Evolutionary conservation across 2,888 invertebrate species (phyloP), one percentile per base, ranked within the genome.

Genomic region (Caenorhabditis doughertyi): DNA sequence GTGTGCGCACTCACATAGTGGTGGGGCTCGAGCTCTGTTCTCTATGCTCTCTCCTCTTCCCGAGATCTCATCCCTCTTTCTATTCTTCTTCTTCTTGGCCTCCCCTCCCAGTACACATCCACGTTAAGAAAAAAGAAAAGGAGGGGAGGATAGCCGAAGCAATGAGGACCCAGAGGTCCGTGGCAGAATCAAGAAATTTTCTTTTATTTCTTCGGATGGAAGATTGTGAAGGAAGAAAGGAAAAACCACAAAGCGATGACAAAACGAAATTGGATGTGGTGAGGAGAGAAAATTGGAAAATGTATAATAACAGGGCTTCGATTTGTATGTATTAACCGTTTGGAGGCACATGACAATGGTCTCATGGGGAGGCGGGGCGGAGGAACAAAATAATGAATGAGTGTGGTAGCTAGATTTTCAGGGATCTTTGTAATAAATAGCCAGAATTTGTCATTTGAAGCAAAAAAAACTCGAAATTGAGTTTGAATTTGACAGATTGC

Each of bases 131-230:
- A 56, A 56, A 27, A 35, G 35, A 3, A 11, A 60, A 42, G 7
- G 13, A 39, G 16, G 13, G 7, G 39, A 39, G 39, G 13, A 39
- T 5, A 39, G 39, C 5, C 13, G 39, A 39, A 16, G 16, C 3
- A 11, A 39, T 3, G 5, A 11, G 25, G 25, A 21, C 65, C 23
- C 51, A 65, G 27, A 65, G 65, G 49, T 51, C 65, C 65, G 51
- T 51, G 21, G n/a, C n/a, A n/a, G 51, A 51, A 65, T 65, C 65
- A 51, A 25, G 65, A 65, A 65, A 65, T 65, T 51, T 65, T 65
- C 49, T 58, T 49, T 64, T 21, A n/a, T 44, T 64, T 64, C n/a
- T n/a, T 23, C 16, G 5, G 5, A 64, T 16, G 23, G 25, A 29
- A 42, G 29, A 64, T 27, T 35, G 3, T 9, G 56, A 39, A 13